These are phyloP conservation scores for Chionoecetes opilio DNA, from an alignment of 1,140 invertebrate species.

Conservation along the genomic window DNA sequence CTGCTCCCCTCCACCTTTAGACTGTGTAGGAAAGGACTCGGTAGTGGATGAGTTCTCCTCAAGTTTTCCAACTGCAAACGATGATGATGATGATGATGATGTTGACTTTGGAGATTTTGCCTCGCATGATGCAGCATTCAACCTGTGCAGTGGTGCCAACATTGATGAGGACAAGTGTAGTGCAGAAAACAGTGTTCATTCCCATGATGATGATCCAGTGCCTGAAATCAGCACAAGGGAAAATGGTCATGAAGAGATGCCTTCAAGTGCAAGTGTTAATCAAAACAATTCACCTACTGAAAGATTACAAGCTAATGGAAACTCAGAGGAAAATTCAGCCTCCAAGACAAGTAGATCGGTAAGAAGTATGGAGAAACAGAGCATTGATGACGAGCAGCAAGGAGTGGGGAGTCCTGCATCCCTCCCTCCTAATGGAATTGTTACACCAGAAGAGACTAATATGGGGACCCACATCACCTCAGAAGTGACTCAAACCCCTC, in stretches of 20 bases:
- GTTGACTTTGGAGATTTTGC: conserved; percentile 73
- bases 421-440: neutral
- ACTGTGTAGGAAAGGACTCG: conserved; percentile 41
- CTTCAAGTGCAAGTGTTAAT: neutral
- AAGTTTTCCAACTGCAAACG: neutral
- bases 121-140: conserved; percentile 9
- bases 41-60: conserved; percentile 41
- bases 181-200: neutral
- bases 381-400: neutral
- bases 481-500: conserved; percentile 6
- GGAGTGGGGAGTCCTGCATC: neutral
- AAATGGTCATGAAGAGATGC: neutral
- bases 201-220: neutral
- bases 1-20: conserved; percentile 61
- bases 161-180: neutral
- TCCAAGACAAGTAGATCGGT: neutral
- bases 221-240: neutral
- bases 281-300: neutral
- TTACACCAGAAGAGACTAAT: no score
- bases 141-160: neutral
- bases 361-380: neutral
- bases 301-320: neutral
- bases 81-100: conserved; percentile 66
- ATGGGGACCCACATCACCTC: no score
- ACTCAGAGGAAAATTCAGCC: neutral